Evolutionary conservation across 2,888 invertebrate species (phyloP), one percentile per base, ranked within the genome.

Genomic region (Plebejus anna): DNA sequence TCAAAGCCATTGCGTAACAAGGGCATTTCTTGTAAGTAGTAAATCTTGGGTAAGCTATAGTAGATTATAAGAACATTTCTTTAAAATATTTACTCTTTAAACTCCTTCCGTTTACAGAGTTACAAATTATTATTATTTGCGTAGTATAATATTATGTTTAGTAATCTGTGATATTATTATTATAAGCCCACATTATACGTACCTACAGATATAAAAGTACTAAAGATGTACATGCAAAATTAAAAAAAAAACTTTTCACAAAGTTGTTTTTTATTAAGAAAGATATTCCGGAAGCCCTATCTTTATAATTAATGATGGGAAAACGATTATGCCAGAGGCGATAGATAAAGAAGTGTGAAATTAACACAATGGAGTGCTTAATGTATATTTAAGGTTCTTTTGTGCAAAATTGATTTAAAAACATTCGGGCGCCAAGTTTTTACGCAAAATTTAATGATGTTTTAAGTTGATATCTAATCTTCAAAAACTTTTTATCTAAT

Each of bases 371-470:
- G 79, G 76, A 76, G 79, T 83, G 85, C 85, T 82, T 83, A 79
- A 76, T 59, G 70, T 70, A 70, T 66, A 78, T 75, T 75, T 80
- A 76, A 81, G 80, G 85, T 85, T 86, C 86, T 86, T 81, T 90
- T 88, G 86, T 89, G 79, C 79, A 76, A 83, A 87, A 87, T 83
- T 80, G 84, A 86, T 88, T 85, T 81, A 87, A 82, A 86, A 86
- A 87, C 85, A 84, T 83, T 80, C 79, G 78, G 70, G 71, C 70
- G 76, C 76, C 76, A 76, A 13, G 16, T 76, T 70, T 70, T 70
- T 76, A 70, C 42, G 66, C 70, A 32, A 76, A 76, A 66, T 70
- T 76, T 70, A 80, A 76, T 79, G 77, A 76, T 82, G 79, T 80
- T 82, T 83, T 85, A 82, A 76, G 75, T 78, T 61, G 76, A 61